Conservation (phyloP, 1,140 invertebrate species). For the Chlorops oryzae region DNA sequence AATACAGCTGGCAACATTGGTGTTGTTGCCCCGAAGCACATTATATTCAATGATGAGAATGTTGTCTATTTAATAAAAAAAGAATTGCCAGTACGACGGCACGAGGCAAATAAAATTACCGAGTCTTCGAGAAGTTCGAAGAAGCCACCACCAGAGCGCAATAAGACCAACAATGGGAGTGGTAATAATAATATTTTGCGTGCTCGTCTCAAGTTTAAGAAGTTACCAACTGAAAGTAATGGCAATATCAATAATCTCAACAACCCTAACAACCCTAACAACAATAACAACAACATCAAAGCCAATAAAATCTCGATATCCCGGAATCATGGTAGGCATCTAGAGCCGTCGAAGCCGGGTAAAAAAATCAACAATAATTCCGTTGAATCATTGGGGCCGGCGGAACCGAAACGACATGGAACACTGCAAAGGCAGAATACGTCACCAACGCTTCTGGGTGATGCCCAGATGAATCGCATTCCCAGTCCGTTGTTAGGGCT, state of each 20-base stretch:
- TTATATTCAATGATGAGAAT: constrained; percentile 44
- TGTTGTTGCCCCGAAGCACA: constrained; percentile 24
- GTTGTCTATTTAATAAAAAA: constrained; percentile 42
- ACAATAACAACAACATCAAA: constrained; percentile 14
- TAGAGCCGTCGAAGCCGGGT: background rate
- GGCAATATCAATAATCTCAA: too few relatives aligned
- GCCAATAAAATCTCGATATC: too few relatives aligned
- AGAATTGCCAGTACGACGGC: constrained; percentile 31
- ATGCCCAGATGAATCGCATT: background rate
- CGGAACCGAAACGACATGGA: background rate
- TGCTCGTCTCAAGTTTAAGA: constrained; percentile 38
- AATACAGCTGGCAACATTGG: background rate
- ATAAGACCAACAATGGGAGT: constrained; percentile 5
- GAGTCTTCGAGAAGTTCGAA: background rate
- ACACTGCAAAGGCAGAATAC: constrained; percentile 16
- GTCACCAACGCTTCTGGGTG: background rate
- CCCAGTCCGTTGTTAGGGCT: background rate
- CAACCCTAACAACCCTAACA: constrained; percentile 24
- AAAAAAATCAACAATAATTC: constrained; percentile 3
- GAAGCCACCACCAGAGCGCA: background rate
- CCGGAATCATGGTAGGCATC: too few relatives aligned
- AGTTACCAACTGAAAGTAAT: constrained; percentile 18
- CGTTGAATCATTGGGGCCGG: background rate
- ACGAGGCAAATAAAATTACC: constrained; percentile 4
- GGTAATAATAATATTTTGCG: constrained; percentile 16